Evolutionary conservation across 2,113 vertebrate species (phyloP), one percentile per base, ranked within the genome.

Genomic region (Coreoperca whiteheadi): DNA sequence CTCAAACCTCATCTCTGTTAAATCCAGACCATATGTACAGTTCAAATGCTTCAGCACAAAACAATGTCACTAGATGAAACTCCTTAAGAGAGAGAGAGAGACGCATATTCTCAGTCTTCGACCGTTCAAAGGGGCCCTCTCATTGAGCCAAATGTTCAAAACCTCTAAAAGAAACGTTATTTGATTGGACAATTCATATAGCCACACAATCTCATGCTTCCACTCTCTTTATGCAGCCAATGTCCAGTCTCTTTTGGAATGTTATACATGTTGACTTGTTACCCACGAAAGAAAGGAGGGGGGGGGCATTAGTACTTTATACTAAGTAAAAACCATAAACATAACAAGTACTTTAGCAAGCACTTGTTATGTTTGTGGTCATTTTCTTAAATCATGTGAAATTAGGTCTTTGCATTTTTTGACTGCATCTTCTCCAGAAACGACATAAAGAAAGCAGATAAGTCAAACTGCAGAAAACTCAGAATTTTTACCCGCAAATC

Each of bases 201-300:
- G 28, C 79, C 64, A 51, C 30, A 65, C 30, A 23, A 60, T 53
- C 25, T 83, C 72, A 70, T 86, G 76, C 78, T 74, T 71, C 76
- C 30, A 34, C 18, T 59, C 68, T 68, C 69, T 59, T 68, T 73
- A 67, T 75, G 66, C 66, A 51, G 57, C 74, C 50, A 59, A 69
- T 39, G 63, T 39, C 57, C 71, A 61, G 83, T 82, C 81, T 67
- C 56, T 87, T 77, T 87, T 79, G 92, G 89, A 92, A 94, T 92
- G 88, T 91, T 87, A 57, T 30, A 72, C 25, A 82, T 23, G 32
- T 73, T 64, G 61, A 82, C 60, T 77, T 73, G 34, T 79, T 79
- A 77, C 78, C 6, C 43, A 79, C 37, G 21, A 73, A 73, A n/a
- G 32, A 56, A 25, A 72, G 4, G n/a, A 66, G 65, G 6, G 53